A percentile compares a stretch with the other conserved stretches of the same genome.
These are phyloP conservation scores for Ochotona princeps DNA, from an alignment of 2,113 vertebrate species.

Conservation along the genomic window DNA sequence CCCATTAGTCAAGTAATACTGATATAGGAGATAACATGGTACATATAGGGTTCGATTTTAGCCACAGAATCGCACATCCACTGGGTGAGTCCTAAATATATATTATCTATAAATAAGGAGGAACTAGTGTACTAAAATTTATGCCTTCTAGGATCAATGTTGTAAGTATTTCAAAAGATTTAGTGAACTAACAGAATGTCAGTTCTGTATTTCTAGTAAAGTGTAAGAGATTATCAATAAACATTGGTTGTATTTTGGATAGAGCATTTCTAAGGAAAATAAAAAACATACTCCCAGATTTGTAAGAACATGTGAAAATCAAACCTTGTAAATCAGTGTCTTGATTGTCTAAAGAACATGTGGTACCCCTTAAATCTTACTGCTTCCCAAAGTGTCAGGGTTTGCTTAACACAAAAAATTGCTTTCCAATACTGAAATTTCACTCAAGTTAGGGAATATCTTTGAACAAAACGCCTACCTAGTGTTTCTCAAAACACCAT, in stretches of 20 bases:
- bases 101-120: background rate
- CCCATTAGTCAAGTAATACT: background rate
- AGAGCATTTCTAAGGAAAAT: background rate
- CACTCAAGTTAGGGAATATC: background rate
- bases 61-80: background rate
- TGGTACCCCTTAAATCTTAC: background rate
- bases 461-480: slow-evolving; percentile 27
- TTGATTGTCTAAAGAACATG: background rate
- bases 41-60: background rate
- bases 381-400: background rate
- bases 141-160: background rate
- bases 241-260: background rate
- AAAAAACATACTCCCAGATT: background rate
- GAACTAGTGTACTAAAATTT: background rate
- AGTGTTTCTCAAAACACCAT: slow-evolving; percentile 5
- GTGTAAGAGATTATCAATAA: background rate
- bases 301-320: background rate
- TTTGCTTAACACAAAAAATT: background rate
- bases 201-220: background rate
- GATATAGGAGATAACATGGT: too few species aligned
- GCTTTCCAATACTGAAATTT: background rate
- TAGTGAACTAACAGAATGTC: background rate
- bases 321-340: background rate
- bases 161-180: background rate
- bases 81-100: background rate